Conservation (phyloP, 1,140 invertebrate species). For the Solenopsis invicta region DNA sequence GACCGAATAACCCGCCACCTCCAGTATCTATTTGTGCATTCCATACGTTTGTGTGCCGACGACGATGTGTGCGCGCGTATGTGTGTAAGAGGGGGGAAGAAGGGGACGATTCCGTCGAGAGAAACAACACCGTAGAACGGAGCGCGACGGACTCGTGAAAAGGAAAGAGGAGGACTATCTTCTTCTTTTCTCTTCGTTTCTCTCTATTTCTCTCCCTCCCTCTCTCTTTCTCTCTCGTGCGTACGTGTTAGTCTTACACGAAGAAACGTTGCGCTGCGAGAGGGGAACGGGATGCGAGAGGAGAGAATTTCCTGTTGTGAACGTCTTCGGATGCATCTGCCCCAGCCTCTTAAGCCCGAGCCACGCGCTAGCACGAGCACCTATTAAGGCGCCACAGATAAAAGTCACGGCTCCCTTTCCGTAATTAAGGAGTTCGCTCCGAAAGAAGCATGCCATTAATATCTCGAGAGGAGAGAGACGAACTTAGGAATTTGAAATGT, state of each 20-base stretch:
- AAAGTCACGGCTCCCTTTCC: slow-evolving; percentile 46
- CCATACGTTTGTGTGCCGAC: slow-evolving; percentile 57
- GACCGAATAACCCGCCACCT: slow-evolving; percentile 44
- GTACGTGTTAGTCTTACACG: slow-evolving; percentile 47
- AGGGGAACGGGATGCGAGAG: slow-evolving; percentile 65
- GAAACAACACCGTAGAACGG: slow-evolving; percentile 61
- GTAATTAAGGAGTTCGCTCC: slow-evolving; percentile 30
- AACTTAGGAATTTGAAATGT: background rate
- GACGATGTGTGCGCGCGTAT: slow-evolving; percentile 40
- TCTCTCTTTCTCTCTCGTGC: slow-evolving; percentile 20
- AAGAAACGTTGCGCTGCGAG: slow-evolving; percentile 51
- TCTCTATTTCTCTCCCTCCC: background rate
- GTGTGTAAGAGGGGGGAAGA: slow-evolving; percentile 19
- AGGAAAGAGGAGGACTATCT: slow-evolving; percentile 55
- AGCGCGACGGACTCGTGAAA: slow-evolving; percentile 39
- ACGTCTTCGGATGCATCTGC: slow-evolving; percentile 86
- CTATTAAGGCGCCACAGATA: slow-evolving; percentile 76
- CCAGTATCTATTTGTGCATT: slow-evolving; percentile 80
- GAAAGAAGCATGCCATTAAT: slow-evolving; percentile 4
- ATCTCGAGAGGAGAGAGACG: background rate
- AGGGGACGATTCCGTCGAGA: slow-evolving; percentile 5
- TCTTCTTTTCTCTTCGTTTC: background rate
- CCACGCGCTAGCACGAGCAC: slow-evolving; percentile 75
- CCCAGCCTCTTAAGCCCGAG: slow-evolving; percentile 69
- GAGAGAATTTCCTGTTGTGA: slow-evolving; percentile 86